A percentile compares a stretch with the other conserved stretches of the same genome.
phyloP scores from a whole-genome alignment of 1,140 invertebrate genomes.

The Drosophila bocki region DNA sequence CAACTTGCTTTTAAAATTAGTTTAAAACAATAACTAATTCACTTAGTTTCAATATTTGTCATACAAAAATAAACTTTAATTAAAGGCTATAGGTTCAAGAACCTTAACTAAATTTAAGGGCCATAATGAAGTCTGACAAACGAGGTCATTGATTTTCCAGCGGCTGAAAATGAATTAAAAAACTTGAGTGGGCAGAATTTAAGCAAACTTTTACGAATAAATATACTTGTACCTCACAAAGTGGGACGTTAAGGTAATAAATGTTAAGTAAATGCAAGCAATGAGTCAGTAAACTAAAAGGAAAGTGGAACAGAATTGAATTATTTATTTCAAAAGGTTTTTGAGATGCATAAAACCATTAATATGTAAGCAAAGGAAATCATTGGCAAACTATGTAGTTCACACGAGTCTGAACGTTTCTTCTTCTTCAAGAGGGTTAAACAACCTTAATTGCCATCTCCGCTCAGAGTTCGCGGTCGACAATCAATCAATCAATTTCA shows the following conservation, averaged over 20 bases:
- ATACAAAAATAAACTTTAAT: not conserved
- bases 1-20: not conserved
- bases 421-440: conserved; percentile 29
- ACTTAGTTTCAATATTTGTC: not conserved
- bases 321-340: not conserved
- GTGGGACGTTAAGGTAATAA: conserved; percentile 12
- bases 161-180: conserved; percentile 3
- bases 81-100: not conserved
- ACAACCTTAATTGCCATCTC: conserved; percentile 46
- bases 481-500: conserved; percentile 57
- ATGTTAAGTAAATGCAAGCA: conserved; percentile 7
- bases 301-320: conserved; percentile 4
- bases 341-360: not conserved
- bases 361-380: not conserved
- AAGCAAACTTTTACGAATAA: conserved; percentile 6
- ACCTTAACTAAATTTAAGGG: not conserved
- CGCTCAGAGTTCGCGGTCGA: conserved; percentile 32
- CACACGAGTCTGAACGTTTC: conserved; percentile 21
- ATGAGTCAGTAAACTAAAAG: not conserved
- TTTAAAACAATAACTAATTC: not conserved
- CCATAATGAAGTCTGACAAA: not conserved
- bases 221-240: conserved; percentile 1
- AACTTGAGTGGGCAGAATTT: conserved; percentile 12
- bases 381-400: conserved; percentile 35
- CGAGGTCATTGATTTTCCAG: conserved; percentile 12